Percentiles rank a stretch among this genome's conserved stretches.
These are phyloP conservation scores for Oryzias woworae DNA, from an alignment of 2,113 vertebrate genomes.

Conservation along the genomic window DNA sequence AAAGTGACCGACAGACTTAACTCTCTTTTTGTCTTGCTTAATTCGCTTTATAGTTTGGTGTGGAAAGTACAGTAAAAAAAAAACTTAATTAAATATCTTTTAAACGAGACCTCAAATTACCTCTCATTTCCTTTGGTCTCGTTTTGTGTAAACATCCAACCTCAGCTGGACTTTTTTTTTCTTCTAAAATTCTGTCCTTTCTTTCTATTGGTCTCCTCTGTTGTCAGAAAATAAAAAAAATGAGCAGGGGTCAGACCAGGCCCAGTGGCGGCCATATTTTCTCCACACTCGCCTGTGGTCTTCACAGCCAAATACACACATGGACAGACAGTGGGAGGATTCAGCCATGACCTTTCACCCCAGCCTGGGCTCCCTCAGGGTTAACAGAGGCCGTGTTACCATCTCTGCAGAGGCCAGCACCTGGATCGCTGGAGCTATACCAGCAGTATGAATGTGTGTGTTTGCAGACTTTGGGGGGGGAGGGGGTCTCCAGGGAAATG, in stretches of 20 bases:
- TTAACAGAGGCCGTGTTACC: conserved; percentile 53
- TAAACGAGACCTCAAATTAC: background rate
- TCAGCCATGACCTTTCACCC: conserved; percentile 60
- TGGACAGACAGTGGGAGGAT: conserved; percentile 69
- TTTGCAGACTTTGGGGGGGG: conserved; percentile 25
- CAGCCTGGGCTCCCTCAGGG: conserved; percentile 48
- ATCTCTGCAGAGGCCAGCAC: conserved; percentile 59
- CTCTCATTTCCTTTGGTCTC: background rate
- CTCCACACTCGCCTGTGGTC: conserved; percentile 58
- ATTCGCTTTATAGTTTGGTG: no score
- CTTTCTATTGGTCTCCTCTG: conserved; percentile 26
- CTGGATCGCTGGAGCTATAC: conserved; percentile 60
- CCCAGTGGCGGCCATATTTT: conserved; percentile 57
- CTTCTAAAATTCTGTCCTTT: conserved; percentile 9
- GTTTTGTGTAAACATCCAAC: conserved; percentile 22
- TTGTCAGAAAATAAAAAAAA: conserved; percentile 51
- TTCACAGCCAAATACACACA: conserved; percentile 65
- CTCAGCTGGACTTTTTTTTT: conserved; percentile 34
- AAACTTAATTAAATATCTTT: no score
- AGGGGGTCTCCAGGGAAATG: conserved; percentile 60
- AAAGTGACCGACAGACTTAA: no score
- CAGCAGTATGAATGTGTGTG: conserved; percentile 23
- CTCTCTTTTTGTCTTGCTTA: no score
- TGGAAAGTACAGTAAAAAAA: no score
- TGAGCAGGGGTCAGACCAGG: conserved; percentile 41